Percentiles rank a stretch among this genome's conserved stretches.
Conservation (phyloP, 2,888 invertebrate genomes). For the Temnothorax ravouxi region DNA sequence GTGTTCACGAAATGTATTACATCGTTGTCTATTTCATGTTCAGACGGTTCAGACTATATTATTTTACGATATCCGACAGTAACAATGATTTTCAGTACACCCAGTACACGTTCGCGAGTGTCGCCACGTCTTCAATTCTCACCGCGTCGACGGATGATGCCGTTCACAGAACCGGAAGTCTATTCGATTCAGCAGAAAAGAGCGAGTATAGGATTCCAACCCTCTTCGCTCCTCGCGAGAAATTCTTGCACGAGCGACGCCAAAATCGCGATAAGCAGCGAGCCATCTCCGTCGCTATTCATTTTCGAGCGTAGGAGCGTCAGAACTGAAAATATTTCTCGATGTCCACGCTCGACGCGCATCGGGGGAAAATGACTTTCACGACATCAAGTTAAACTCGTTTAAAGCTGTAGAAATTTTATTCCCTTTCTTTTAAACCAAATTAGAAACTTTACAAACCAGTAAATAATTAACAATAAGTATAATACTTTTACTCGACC, state of each 20-base stretch:
- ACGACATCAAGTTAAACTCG: slow-evolving; percentile 12
- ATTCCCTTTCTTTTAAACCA: no score
- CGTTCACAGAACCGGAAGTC: slow-evolving; percentile 76
- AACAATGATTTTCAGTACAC: slow-evolving; percentile 19
- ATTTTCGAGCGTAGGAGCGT: slow-evolving; percentile 33
- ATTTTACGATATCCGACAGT: slow-evolving; percentile 1
- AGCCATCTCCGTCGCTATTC: slow-evolving; percentile 52
- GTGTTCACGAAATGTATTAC: neutral
- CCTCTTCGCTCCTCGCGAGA: slow-evolving; percentile 60
- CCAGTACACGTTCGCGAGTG: slow-evolving; percentile 25
- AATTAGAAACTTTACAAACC: no score
- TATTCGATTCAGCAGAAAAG: slow-evolving; percentile 69
- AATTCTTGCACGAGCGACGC: slow-evolving; percentile 77
- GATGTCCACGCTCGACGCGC: slow-evolving; percentile 33
- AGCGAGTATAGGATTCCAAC: slow-evolving; percentile 69
- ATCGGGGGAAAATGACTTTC: slow-evolving; percentile 35
- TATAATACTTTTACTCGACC: no score
- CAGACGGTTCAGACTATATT: no score
- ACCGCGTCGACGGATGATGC: slow-evolving; percentile 75
- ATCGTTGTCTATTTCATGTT: neutral
- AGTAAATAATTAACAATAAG: no score
- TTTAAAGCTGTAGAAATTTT: neutral
- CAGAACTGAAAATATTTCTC: slow-evolving; percentile 49
- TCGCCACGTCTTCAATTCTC: slow-evolving; percentile 68
- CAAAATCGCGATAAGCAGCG: slow-evolving; percentile 80